phyloP scores from a whole-genome alignment of 2,888 invertebrate genomes.

The Augiades crinisus region DNA sequence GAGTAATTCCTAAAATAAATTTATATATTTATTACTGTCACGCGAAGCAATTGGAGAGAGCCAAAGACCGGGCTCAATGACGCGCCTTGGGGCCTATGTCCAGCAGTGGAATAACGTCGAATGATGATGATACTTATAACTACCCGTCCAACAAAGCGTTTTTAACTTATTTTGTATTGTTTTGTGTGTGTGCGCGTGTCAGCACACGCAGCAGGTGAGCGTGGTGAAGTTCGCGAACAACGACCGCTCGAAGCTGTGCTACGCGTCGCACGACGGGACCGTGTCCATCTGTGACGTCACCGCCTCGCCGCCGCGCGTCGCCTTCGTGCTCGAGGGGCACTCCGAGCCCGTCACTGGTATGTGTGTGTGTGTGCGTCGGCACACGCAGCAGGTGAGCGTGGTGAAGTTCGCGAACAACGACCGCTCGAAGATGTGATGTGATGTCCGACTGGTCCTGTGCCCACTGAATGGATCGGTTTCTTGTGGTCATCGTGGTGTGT shows the following conservation, averaged over 20 bases:
- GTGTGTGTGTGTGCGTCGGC: conserved; percentile 59
- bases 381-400: conserved; percentile 86
- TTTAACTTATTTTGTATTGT: too few species aligned
- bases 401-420: conserved; percentile 94
- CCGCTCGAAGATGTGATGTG: conserved; percentile 88
- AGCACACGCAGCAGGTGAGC: conserved; percentile 87
- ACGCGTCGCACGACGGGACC: conserved; percentile 89
- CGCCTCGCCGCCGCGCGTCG: conserved; percentile 86
- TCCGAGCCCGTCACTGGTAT: conserved; percentile 86
- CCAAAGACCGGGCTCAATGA: too few species aligned
- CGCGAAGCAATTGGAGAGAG: too few species aligned
- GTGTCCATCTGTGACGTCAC: conserved; percentile 91
- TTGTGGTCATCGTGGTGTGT: too few species aligned
- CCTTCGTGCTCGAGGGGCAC: conserved; percentile 88
- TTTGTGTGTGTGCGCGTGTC: conserved; percentile 15
- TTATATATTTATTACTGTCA: too few species aligned
- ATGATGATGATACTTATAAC: too few species aligned
- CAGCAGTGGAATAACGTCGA: too few species aligned
- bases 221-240: conserved; percentile 93
- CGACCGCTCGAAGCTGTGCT: conserved; percentile 89
- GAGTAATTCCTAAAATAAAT: too few species aligned
- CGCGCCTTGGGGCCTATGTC: too few species aligned
- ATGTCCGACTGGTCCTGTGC: conserved; percentile 90
- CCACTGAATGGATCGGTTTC: too few species aligned
- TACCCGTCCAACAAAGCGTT: too few species aligned